These are phyloP conservation scores for Aplochiton taeniatus DNA, from an alignment of 2,797 vertebrate species.

Conservation along the genomic window DNA sequence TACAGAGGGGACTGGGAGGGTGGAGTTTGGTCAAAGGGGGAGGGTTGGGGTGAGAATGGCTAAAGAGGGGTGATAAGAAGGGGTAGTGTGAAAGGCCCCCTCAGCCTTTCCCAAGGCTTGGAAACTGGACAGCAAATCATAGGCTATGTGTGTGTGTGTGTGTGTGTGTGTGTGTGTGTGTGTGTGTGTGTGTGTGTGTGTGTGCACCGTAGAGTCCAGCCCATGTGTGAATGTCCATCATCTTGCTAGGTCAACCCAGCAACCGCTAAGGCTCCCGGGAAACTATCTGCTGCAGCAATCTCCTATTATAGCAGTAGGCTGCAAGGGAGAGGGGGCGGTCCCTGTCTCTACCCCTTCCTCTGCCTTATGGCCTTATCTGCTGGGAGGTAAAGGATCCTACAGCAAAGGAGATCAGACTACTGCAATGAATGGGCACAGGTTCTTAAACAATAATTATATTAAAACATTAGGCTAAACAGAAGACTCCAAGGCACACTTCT, in stretches of 20 bases:
- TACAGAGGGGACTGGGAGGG: neutral
- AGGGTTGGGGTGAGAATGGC: too few relatives aligned
- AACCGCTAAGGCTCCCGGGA: constrained; percentile 73
- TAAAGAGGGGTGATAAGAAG: constrained; percentile 1
- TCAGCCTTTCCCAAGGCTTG: constrained; percentile 31
- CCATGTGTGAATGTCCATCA: constrained; percentile 80
- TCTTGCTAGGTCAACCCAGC: constrained; percentile 56
- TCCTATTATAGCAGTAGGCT: constrained; percentile 81
- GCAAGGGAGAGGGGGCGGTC: constrained; percentile 27
- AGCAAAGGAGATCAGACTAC: constrained; percentile 63
- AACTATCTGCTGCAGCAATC: constrained; percentile 72
- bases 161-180: constrained; percentile 6
- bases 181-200: neutral
- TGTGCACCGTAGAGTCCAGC: constrained; percentile 47
- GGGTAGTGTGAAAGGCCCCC: constrained; percentile 16
- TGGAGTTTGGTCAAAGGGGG: too few relatives aligned
- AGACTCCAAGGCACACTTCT: too few relatives aligned
- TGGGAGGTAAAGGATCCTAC: constrained; percentile 61
- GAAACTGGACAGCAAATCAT: constrained; percentile 33
- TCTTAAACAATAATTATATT: too few relatives aligned
- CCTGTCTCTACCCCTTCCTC: constrained; percentile 51
- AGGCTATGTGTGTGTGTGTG: constrained; percentile 8
- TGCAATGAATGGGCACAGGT: too few relatives aligned
- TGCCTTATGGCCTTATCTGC: constrained; percentile 60
- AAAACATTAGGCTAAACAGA: neutral